Evolutionary conservation across 2,113 vertebrate genomes (phyloP), one percentile per base, ranked within the genome.

Genomic region (Phrynosoma platyrhinos): DNA sequence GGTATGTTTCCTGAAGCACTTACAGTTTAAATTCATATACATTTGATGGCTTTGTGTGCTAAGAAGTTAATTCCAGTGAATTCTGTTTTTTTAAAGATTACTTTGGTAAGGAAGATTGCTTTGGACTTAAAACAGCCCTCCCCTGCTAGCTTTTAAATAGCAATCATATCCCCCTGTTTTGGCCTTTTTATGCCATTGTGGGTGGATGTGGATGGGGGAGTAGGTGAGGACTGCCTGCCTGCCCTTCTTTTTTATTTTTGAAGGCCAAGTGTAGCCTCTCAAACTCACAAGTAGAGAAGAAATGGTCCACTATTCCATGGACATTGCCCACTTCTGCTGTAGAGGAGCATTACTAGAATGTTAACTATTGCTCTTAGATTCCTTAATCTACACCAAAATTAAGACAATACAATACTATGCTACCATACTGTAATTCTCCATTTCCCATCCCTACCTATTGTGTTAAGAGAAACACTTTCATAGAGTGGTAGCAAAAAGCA

Each of bases 301-400:
- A 58, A 58, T 58, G 55, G 55, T 9, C 55, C 55, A 58, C 55
- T 58, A 2, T 58, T 14, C 14, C 55, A 58, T 14, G 13, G 23
- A 68, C 5, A 13, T 68, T 30, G 68, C 23, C 23, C 23, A 69
- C 68, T 5, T 9, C 68, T 69, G 58, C 85, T 82, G 3, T 27
- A 78, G 10, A 18, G 53, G 32, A 53, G 27, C 9, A 9, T 84
- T 36, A 68, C 42, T 52, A 87, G 89, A 71, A 32, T 4, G 4
- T 89, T 0, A 78, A n/a, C 32, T 87, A 13, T 10, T 89, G 40
- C 82, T 86, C 71, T 68, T 83, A 79, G 52, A 21, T 91, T 87
- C 87, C 84, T 80, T 30, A 79, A 75, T 47, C 16, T 42, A 47
- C 62, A 32, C 21, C 40, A 71, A 84, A 83, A 5, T 86, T n/a